Evolutionary conservation across 2,888 invertebrate species (phyloP).

Genomic region (Drosophila maculinotata): DNA sequence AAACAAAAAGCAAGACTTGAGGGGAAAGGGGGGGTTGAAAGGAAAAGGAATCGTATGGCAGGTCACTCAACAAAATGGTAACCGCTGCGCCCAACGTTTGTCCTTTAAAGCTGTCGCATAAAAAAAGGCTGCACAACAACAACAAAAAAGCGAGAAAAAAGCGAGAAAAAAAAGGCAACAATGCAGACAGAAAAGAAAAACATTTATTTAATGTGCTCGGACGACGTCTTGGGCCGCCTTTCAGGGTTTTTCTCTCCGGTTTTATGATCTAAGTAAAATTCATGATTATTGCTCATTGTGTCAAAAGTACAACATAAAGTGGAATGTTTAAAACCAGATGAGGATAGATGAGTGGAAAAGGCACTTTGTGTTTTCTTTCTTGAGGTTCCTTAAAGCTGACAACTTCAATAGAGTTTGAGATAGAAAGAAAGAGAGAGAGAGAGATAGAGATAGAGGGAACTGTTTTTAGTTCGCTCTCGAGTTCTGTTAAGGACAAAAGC

Average conservation of each 20-base stretch:
- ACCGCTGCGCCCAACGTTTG: constrained; percentile 62
- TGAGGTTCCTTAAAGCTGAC: constrained; percentile 51
- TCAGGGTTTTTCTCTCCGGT: constrained; percentile 27
- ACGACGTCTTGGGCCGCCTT: constrained; percentile 52
- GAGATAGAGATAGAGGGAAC: constrained; percentile 36
- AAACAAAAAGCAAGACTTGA: constrained; percentile 56
- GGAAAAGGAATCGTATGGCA: constrained; percentile 39
- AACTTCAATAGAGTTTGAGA: constrained; percentile 64
- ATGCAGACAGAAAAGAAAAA: constrained; percentile 72
- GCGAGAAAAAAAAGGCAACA: constrained; percentile 53
- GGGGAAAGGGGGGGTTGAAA: background rate
- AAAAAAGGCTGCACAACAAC: constrained; percentile 41
- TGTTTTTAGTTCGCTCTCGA: constrained; percentile 25
- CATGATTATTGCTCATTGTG: constrained; percentile 81
- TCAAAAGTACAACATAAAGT: constrained; percentile 80
- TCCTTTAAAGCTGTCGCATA: constrained; percentile 74
- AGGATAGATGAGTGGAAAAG: constrained; percentile 63
- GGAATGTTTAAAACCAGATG: constrained; percentile 80
- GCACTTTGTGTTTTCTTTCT: constrained; percentile 37
- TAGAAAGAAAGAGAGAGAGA: background rate
- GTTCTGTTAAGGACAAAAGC: constrained; percentile 55
- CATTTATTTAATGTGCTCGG: constrained; percentile 81
- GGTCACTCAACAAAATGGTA: constrained; percentile 74
- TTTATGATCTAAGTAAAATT: constrained; percentile 78
- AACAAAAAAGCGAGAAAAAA: constrained; percentile 38